Evolutionary conservation across 2,888 invertebrate species (phyloP), one percentile per base, ranked within the genome.

Genomic region (Heteropelma amictum): DNA sequence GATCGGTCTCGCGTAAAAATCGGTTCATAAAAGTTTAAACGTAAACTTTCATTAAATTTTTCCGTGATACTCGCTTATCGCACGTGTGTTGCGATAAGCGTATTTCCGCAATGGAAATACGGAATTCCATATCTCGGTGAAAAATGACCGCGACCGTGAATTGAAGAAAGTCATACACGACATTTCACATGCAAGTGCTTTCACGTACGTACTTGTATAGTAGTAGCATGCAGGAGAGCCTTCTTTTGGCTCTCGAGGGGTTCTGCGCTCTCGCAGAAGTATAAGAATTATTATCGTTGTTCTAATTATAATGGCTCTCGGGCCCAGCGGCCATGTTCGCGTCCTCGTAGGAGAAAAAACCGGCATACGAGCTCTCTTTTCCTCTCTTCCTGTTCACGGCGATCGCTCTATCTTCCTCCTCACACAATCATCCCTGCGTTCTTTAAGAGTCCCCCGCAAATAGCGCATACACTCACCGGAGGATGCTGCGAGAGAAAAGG

Each of bases 271-370:
- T 54, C 58, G 61, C 64, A 58, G 68, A 70, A 79, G n/a, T n/a
- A n/a, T 72, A 69, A 75, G 77, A 80, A 77, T 80, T 80, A 80
- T 81, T 81, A 79, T 82, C 80, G 77, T 79, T 80, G 80, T 80
- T 82, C 80, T 81, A 82, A 82, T 81, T 82, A 79, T 80, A 80
- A 81, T 79, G 77, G 68, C 73, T 33, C 68, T 58, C 23, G 63
- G 35, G 72, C 80, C 77, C 53, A n/a, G 61, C 71, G 79, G 80
- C 75, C 49, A 49, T 33, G 47, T 61, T 65, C 47, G 40, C 42
- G 67, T 75, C 61, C 67, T 63, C 63, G 63, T 56, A 71, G 30
- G 42, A 67, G 33, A 53, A 33, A 40, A 70, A 71, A 63, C 12
- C 17, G 45, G 51, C 3, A 26, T 17, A 40, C 38, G 28, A 63